Evolutionary conservation across 2,888 invertebrate species (phyloP).

Genomic region (Mesopsocus fuscifrons): DNA sequence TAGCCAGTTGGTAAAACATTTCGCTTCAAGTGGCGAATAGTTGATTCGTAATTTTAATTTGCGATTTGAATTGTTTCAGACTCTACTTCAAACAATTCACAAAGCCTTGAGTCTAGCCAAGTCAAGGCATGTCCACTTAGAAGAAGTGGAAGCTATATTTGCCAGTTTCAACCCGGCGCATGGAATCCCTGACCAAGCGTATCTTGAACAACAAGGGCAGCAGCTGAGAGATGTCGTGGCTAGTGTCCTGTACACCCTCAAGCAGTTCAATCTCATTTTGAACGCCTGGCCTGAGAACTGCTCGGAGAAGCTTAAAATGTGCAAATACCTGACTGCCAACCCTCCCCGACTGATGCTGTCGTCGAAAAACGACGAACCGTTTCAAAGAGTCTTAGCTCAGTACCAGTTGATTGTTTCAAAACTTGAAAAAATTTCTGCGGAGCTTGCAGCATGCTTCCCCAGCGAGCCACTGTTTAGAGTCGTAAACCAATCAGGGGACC

Average conservation of each 20-base stretch:
- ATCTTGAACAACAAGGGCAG: too few species aligned
- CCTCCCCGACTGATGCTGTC: slow-evolving; percentile 15
- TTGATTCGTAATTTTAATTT: too few species aligned
- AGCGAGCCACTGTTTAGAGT: not conserved
- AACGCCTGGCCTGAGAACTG: slow-evolving; percentile 36
- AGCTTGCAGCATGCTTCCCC: not conserved
- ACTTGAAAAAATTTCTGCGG: not conserved
- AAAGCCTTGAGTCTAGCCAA: too few species aligned
- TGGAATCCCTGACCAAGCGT: too few species aligned
- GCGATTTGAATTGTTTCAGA: too few species aligned
- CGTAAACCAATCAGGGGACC: not conserved
- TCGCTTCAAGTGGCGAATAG: too few species aligned
- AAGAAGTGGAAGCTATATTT: too few species aligned
- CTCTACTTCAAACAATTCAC: too few species aligned
- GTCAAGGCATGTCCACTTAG: too few species aligned
- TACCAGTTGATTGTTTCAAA: slow-evolving; percentile 12
- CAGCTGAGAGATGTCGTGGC: too few species aligned
- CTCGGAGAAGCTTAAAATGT: slow-evolving; percentile 15
- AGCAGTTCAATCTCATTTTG: slow-evolving; percentile 47
- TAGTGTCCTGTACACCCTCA: slow-evolving; percentile 30
- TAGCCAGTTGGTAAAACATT: too few species aligned
- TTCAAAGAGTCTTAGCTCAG: not conserved
- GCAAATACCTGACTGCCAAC: slow-evolving; percentile 14
- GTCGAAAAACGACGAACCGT: slow-evolving; percentile 17
- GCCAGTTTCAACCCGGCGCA: too few species aligned